Evolutionary conservation across 2,113 vertebrate genomes (phyloP).

Genomic region (Choloepus hoffmanni): DNA sequence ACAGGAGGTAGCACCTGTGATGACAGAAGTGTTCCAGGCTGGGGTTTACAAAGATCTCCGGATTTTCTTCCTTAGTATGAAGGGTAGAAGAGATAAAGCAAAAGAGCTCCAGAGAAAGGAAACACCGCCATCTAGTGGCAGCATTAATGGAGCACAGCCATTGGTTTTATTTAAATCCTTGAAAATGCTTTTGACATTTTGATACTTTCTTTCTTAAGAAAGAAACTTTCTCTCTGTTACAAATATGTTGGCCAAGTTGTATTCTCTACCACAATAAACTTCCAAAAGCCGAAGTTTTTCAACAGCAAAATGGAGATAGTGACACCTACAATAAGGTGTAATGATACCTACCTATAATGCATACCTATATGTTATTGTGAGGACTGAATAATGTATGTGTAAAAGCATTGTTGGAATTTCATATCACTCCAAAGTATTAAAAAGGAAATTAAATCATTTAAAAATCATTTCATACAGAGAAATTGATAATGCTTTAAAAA

Average conservation of each 20-base stretch:
- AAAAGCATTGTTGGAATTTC: neutral
- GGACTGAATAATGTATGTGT: neutral
- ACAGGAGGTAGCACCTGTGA: neutral
- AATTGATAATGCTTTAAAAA: neutral
- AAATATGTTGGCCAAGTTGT: neutral
- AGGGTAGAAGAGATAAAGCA: neutral
- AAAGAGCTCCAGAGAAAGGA: neutral
- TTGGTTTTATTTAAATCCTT: too few relatives aligned
- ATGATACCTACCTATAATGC: neutral
- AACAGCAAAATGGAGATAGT: neutral
- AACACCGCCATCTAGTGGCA: slow-evolving; percentile 49
- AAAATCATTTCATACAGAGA: neutral
- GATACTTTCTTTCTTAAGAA: neutral
- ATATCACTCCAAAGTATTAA: neutral
- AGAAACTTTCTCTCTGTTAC: neutral
- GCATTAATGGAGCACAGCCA: neutral
- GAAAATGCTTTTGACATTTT: neutral
- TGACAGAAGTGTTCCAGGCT: neutral
- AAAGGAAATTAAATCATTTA: neutral
- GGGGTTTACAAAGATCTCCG: neutral
- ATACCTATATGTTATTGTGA: neutral
- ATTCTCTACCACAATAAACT: neutral
- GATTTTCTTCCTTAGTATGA: neutral
- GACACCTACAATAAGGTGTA: neutral
- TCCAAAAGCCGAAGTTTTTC: neutral